Evolutionary conservation across 2,888 invertebrate genomes (phyloP).

Genomic region (Nemapogon koenigi): DNA sequence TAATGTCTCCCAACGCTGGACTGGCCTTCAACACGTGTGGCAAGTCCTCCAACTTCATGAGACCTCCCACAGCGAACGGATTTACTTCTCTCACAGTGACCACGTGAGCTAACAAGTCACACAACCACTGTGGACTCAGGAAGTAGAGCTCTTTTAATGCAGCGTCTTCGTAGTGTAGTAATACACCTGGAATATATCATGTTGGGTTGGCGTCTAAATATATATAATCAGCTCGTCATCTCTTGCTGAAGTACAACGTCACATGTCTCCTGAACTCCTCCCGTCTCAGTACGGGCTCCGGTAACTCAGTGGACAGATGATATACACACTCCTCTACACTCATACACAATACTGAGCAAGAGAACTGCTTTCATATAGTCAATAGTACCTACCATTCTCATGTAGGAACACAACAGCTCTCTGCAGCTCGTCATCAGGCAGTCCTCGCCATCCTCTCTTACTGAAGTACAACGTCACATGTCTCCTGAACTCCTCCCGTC

Average conservation of each 20-base stretch:
- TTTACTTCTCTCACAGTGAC: slow-evolving; percentile 97
- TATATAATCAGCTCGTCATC: no score
- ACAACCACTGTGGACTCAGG: slow-evolving; percentile 97
- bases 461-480: slow-evolving; percentile 25
- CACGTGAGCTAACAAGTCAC: slow-evolving; percentile 96
- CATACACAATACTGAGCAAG: slow-evolving; percentile 94
- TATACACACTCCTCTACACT: slow-evolving; percentile 92
- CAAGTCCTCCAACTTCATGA: slow-evolving; percentile 94
- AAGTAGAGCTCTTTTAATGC: slow-evolving; percentile 95
- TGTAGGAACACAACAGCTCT: slow-evolving; percentile 97
- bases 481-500: slow-evolving; percentile 76
- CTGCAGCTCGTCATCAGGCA: slow-evolving; percentile 74
- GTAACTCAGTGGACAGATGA: slow-evolving; percentile 78
- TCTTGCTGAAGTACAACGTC: no score
- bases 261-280: slow-evolving; percentile 73
- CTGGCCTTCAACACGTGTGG: slow-evolving; percentile 93
- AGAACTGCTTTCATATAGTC: no score
- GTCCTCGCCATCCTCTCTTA: not conserved
- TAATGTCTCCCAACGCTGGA: slow-evolving; percentile 69
- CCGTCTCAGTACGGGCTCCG: slow-evolving; percentile 85
- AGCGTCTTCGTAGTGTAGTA: slow-evolving; percentile 94
- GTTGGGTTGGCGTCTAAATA: no score
- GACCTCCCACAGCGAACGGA: slow-evolving; percentile 81
- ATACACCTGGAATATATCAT: slow-evolving; percentile 70
- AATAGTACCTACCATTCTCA: slow-evolving; percentile 86